These are phyloP conservation scores for Tor tambroides DNA, from an alignment of 2,113 vertebrate species.

Conservation along the genomic window DNA sequence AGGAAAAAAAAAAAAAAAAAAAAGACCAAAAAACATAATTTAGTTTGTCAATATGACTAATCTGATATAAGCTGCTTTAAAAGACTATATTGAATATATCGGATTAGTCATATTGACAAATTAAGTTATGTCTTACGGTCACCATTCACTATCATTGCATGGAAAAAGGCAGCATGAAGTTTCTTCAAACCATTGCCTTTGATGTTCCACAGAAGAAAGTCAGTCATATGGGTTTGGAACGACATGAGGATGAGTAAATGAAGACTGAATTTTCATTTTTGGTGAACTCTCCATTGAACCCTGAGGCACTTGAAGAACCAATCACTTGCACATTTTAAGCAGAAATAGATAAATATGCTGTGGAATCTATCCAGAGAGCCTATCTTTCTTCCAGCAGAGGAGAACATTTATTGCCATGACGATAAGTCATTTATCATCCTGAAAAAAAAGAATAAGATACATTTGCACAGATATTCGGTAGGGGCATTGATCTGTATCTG, in stretches of 20 bases:
- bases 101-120: background rate
- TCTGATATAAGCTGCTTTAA: background rate
- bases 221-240: background rate
- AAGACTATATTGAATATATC: background rate
- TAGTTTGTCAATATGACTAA: no score
- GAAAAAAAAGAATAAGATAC: slow-evolving; percentile 5
- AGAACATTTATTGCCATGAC: slow-evolving; percentile 28
- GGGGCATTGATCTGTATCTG: slow-evolving; percentile 30
- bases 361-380: slow-evolving; percentile 11
- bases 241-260: background rate
- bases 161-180: background rate
- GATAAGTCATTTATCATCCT: slow-evolving; percentile 40
- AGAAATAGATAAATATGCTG: slow-evolving; percentile 24
- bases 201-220: background rate
- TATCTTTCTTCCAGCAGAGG: slow-evolving; percentile 25
- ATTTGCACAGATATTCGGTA: slow-evolving; percentile 24
- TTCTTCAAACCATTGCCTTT: background rate
- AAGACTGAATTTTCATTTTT: background rate
- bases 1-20: no score
- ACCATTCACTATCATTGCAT: background rate
- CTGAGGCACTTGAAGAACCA: slow-evolving; percentile 29
- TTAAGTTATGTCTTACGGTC: background rate
- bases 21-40: no score
- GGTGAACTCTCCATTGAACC: background rate
- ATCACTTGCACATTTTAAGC: background rate